These are phyloP conservation scores for Boloria selene DNA, from an alignment of 2,888 invertebrate genomes.

Conservation along the genomic window DNA sequence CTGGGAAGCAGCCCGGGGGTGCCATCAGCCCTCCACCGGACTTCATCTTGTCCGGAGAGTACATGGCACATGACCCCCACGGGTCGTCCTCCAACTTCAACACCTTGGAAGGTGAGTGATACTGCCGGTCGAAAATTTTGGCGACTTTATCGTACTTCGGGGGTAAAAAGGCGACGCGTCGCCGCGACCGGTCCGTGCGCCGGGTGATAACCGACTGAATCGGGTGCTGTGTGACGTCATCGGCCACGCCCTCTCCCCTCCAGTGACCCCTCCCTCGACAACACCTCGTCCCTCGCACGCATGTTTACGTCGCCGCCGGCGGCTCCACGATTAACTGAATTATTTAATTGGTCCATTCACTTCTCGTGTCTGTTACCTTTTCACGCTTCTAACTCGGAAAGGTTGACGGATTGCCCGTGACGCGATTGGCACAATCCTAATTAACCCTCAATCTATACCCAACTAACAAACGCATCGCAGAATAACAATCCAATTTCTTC, in stretches of 20 bases:
- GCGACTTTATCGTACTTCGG: conserved; percentile 75
- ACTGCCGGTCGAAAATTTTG: conserved; percentile 83
- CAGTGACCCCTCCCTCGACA: conserved; percentile 52
- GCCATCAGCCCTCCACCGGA: conserved; percentile 87
- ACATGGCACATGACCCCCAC: conserved; percentile 90
- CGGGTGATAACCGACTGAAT: conserved; percentile 79
- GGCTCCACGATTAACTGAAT: conserved; percentile 79
- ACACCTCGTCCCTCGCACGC: conserved; percentile 66
- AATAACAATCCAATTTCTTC: conserved; percentile 12
- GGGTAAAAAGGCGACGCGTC: conserved; percentile 69
- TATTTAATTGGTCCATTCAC: conserved; percentile 82
- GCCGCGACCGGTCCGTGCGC: conserved; percentile 73
- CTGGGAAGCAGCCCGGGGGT: conserved; percentile 93
- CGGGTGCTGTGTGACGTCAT: conserved; percentile 68
- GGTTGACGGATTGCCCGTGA: conserved; percentile 68
- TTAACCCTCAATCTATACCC: conserved; percentile 57
- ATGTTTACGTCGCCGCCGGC: conserved; percentile 80
- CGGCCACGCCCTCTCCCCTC: conserved; percentile 75
- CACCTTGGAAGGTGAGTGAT: conserved; percentile 84
- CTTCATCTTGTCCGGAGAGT: conserved; percentile 97
- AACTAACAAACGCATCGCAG: conserved; percentile 22
- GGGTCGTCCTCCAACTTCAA: conserved; percentile 87
- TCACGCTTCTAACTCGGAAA: conserved; percentile 70
- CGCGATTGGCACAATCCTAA: conserved; percentile 64
- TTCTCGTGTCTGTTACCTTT: conserved; percentile 74